Conservation (phyloP, 2,113 vertebrate genomes). For the Scolopax mira region DNA sequence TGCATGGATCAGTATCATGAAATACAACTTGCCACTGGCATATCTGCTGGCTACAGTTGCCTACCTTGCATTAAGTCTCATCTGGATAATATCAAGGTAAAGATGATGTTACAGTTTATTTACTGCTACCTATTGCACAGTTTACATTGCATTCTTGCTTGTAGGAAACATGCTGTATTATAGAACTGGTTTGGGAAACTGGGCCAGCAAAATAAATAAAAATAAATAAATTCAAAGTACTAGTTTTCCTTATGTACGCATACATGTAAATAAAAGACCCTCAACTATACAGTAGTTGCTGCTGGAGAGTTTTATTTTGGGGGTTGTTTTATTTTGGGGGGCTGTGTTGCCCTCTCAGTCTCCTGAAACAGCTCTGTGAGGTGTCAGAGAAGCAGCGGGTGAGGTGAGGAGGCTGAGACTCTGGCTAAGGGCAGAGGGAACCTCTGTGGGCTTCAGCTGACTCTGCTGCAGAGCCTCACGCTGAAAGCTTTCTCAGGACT, state of each 20-base stretch:
- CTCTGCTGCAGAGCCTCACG: not conserved
- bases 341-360: not conserved
- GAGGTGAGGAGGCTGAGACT: not conserved
- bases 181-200: not conserved
- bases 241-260: not conserved
- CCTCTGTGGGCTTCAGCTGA: not conserved
- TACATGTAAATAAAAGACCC: not conserved
- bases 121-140: not conserved
- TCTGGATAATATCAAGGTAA: constrained; percentile 95
- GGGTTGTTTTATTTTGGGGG: not conserved
- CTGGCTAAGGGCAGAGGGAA: not conserved
- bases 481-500: not conserved
- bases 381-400: not conserved
- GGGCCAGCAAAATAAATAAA: not conserved
- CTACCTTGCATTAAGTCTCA: constrained; percentile 87
- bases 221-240: not conserved
- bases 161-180: not conserved
- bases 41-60: constrained; percentile 86
- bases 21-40: constrained; percentile 87
- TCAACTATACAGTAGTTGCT: not conserved
- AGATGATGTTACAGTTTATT: not conserved
- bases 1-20: constrained; percentile 63
- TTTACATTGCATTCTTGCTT: not conserved
- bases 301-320: not conserved
- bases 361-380: not conserved